These are phyloP conservation scores for Trachemys scripta DNA, from an alignment of 2,113 vertebrate species.

Conservation along the genomic window DNA sequence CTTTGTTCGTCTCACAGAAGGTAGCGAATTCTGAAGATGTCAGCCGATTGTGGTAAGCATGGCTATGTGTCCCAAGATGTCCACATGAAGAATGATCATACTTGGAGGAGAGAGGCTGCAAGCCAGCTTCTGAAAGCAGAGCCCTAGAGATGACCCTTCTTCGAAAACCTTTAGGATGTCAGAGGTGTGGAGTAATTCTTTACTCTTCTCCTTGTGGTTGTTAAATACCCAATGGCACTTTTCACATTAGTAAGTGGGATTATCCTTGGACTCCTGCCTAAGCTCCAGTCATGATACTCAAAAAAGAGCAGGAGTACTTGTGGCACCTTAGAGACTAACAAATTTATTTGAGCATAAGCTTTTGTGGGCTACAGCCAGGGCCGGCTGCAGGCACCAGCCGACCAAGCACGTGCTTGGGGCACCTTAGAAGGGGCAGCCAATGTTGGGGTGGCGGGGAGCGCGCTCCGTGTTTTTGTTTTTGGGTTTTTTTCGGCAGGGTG, in stretches of 20 bases:
- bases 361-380: too few species aligned
- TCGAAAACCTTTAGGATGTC: slow-evolving; percentile 36
- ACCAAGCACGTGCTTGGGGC: too few species aligned
- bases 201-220: slow-evolving; percentile 1
- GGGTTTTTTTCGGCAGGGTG: too few species aligned
- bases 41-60: slow-evolving; percentile 31
- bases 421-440: too few species aligned
- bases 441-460: too few species aligned
- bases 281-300: not conserved
- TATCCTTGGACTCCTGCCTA: not conserved
- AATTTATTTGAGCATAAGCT: too few species aligned
- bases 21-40: slow-evolving; percentile 25
- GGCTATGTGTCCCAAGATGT: slow-evolving; percentile 47
- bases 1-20: slow-evolving; percentile 30
- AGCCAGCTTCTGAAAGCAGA: slow-evolving; percentile 56
- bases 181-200: slow-evolving; percentile 36
- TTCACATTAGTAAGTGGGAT: not conserved
- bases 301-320: too few species aligned
- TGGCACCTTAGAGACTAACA: too few species aligned
- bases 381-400: too few species aligned
- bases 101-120: slow-evolving; percentile 28
- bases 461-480: too few species aligned
- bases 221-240: slow-evolving; percentile 1
- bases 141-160: slow-evolving; percentile 10
- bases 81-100: slow-evolving; percentile 44